phyloP scores from a whole-genome alignment of 2,797 vertebrate species.

The Trachurus trachurus region DNA sequence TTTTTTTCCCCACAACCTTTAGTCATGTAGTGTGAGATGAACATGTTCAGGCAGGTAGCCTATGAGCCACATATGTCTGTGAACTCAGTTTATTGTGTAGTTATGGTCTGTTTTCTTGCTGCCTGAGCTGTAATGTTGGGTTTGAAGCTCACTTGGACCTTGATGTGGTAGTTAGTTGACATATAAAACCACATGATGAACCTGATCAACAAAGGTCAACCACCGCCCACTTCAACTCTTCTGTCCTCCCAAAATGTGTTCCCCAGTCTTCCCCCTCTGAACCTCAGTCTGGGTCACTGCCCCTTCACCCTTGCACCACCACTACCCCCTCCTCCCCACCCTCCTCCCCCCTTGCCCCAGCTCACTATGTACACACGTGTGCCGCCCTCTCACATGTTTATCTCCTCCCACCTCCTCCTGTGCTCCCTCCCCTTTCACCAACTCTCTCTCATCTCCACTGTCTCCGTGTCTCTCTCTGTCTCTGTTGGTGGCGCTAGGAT shows the following conservation, averaged over 20 bases:
- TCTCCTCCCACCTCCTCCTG: conserved; percentile 72
- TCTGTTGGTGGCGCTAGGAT: conserved; percentile 65
- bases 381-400: conserved; percentile 73
- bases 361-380: conserved; percentile 67
- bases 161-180: not conserved
- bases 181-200: not conserved
- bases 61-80: not conserved
- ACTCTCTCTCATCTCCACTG: conserved; percentile 55
- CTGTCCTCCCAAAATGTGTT: not conserved
- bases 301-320: conserved; percentile 28
- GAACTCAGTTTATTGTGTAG: not conserved
- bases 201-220: not conserved
- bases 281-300: conserved; percentile 51
- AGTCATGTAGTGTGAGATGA: not conserved
- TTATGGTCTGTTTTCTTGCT: not conserved
- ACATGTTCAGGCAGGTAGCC: not conserved
- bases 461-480: conserved; percentile 45
- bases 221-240: not conserved
- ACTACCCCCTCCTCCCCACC: not conserved
- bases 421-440: conserved; percentile 66
- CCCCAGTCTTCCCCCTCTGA: conserved; percentile 18
- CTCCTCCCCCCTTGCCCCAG: not conserved
- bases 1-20: too few species aligned
- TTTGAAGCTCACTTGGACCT: too few species aligned
- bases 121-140: not conserved